Base-by-base conservation (phyloP, 2,888 invertebrate genomes). In the Nomada ferruginata region DNA sequence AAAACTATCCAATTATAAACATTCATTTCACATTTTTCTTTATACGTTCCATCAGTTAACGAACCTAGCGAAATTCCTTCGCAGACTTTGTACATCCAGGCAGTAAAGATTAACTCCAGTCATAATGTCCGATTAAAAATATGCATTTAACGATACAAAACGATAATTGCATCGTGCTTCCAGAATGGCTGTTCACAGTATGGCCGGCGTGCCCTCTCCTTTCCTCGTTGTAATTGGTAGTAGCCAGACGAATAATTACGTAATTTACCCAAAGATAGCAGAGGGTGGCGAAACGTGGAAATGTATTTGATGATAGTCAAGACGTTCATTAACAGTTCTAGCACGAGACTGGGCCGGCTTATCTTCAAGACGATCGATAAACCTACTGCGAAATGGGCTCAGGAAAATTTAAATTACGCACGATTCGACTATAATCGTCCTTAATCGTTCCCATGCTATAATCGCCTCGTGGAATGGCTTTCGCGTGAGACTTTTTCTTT, bases 361-460 rank as follows among this genome's bases (percentile, higher is more conserved):
- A 82, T 82, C 82, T 52, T 50, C 7, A 42, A 20, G 20, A 59
- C 50, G 78, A 87, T 87, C 87, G 76, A 82, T 84, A 84, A 87
- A 85, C 83, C 81, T 75, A 81, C 52, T 82, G 77, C 72, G 77
- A 57, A 81, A 83, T 44, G 65, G 65, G 29, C 52, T 50, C 52
- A 57, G 61, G 73, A 79, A 76, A 85, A 79, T 69, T 85, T 89
- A 78, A 89, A 85, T 85, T 82, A 74, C 85, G 69, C 80, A 66
- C 84, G 82, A 85, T 88, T 81, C 77, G 78, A 77, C 61, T 68
- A 77, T 87, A 86, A 89, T 86, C 83, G 82, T 85, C 53, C n/a
- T 69, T 80, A 80, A 80, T 80, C 78, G 72, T 36, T 50, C 44
- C 29, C 68, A 26, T 50, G 36, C 20, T 71, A 42, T 72, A 72